Base-by-base conservation (phyloP, 2,888 invertebrate species). In the Drosophila pullipes region DNA sequence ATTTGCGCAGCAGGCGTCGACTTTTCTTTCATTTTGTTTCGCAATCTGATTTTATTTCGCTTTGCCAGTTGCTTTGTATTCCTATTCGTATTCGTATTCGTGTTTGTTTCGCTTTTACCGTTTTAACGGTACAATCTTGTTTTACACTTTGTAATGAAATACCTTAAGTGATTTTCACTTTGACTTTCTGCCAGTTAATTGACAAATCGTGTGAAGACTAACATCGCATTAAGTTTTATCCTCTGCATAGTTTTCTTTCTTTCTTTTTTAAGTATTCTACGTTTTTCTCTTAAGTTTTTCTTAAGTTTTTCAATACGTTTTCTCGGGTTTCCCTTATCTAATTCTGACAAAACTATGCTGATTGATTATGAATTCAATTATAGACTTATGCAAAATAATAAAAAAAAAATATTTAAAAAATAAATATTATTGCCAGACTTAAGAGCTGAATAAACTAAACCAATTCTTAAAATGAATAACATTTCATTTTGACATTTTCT, bases 151-250 rank as follows among this genome's bases (percentile, higher is more conserved):
- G 89, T 84, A 89, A 85, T 87, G 84, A 80, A 82, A 85, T 84
- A 87, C 77, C 80, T 89, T 87, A 82, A 85, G 87, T 89, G 89
- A 87, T 84, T 84, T 74, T 63, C 55, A 37, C 82, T 77, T 79
- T 73, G 63, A 57, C 74, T 66, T 73, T 61, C 65, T 49, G 50
- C 61, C 62, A 55, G 50, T 72, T 81, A 78, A 82, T 75, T 82
- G 82, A 69, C 68, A 72, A 84, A 85, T 77, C 44, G 58, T 37
- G 65, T 69, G 11, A 35, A 65, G 69, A 74, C 50, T 74, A 69
- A 76, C 58, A 75, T 30, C 44, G 50, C 28, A 52, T 47, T 49
- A 33, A 30, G 53, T 37, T 28, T 57, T 57, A 22, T 35, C 30
- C 28, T 13, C 5, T 35, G 13, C 35, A 22, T 18, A 31, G 22